A percentile compares a stretch with the other conserved stretches of the same genome.
These are phyloP conservation scores for Himalopsyche phryganea DNA, from an alignment of 1,140 invertebrate genomes.

Conservation along the genomic window DNA sequence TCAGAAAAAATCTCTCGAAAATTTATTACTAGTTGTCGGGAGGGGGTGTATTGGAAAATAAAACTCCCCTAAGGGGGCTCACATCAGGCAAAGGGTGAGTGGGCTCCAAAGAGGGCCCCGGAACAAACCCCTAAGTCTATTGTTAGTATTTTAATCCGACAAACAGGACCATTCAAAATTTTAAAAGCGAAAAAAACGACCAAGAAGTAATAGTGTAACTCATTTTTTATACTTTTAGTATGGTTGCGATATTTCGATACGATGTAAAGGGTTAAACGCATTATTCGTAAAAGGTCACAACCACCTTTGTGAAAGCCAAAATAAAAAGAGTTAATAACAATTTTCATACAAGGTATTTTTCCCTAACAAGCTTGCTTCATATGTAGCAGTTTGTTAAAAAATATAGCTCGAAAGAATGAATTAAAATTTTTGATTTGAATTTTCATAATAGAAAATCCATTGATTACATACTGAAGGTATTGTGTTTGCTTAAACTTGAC, in stretches of 20 bases:
- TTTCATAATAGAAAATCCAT: constrained; percentile 27
- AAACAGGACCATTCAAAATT: constrained; percentile 34
- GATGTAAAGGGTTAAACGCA: constrained; percentile 20
- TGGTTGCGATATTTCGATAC: constrained; percentile 26
- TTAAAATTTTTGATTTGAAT: constrained; percentile 21
- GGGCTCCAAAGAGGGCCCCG: neutral
- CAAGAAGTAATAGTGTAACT: constrained; percentile 22
- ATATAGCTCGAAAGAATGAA: constrained; percentile 2
- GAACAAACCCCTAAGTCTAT: constrained; percentile 26
- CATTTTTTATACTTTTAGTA: constrained; percentile 34
- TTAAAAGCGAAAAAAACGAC: constrained; percentile 32
- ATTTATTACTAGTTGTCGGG: constrained; percentile 27
- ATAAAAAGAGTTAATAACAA: neutral
- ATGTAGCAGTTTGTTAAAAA: neutral
- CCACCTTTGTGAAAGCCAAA: neutral
- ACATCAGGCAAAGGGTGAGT: neutral
- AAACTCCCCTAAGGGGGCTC: constrained; percentile 26
- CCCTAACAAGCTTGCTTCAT: neutral
- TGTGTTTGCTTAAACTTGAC: neutral
- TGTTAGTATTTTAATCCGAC: constrained; percentile 34
- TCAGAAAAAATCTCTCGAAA: constrained; percentile 33
- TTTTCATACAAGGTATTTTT: neutral
- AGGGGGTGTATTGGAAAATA: constrained; percentile 30
- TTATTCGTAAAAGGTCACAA: neutral
- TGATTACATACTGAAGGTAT: constrained; percentile 18